Evolutionary conservation across 2,888 invertebrate species (phyloP).

Genomic region (Watsonalla cultraria): DNA sequence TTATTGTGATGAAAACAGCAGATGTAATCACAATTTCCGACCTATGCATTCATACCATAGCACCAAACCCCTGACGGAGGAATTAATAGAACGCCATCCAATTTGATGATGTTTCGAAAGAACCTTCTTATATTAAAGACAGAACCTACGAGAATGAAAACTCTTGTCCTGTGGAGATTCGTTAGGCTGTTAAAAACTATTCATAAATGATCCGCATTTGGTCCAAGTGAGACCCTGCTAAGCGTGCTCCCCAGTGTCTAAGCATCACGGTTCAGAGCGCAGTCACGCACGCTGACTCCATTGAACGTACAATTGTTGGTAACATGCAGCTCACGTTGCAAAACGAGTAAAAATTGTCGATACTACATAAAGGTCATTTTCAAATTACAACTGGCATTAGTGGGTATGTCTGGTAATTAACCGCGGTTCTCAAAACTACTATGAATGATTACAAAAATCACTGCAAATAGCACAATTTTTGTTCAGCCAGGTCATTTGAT

Average conservation of each 20-base stretch:
- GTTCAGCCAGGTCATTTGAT: no score
- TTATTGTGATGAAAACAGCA: no score
- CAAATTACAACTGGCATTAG: neutral
- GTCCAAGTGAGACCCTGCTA: slow-evolving; percentile 7
- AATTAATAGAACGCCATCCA: no score
- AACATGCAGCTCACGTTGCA: neutral
- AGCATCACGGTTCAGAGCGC: slow-evolving; percentile 60
- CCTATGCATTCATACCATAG: no score
- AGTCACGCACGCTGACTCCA: slow-evolving; percentile 59
- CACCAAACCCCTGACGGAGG: no score
- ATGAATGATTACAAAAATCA: neutral
- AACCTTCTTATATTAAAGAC: no score
- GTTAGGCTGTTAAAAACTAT: no score
- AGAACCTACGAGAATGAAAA: no score
- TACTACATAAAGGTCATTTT: neutral
- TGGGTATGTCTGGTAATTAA: neutral
- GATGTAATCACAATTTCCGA: no score
- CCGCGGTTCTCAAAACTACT: neutral
- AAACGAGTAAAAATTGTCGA: neutral
- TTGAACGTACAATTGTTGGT: slow-evolving; percentile 11
- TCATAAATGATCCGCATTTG: slow-evolving; percentile 7
- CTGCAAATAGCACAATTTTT: no score
- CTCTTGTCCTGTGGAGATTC: no score
- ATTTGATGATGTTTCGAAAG: no score
- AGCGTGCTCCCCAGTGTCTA: slow-evolving; percentile 31